A percentile compares a stretch with the other conserved stretches of the same genome.
Evolutionary conservation across 2,888 invertebrate species (phyloP).

Genomic region (Cosmia pyralina): DNA sequence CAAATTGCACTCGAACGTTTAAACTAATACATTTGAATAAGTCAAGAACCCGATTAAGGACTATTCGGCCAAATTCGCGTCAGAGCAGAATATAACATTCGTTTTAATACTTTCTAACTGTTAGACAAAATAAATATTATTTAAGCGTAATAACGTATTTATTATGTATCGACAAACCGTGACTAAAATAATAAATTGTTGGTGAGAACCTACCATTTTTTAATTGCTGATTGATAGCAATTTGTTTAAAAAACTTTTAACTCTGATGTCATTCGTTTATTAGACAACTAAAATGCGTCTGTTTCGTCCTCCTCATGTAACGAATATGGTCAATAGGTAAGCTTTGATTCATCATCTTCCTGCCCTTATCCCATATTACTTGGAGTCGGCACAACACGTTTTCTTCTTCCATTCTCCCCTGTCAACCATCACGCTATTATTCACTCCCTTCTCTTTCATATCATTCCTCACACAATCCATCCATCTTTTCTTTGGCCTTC

Average conservation of each 20-base stretch:
- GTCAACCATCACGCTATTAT: no score
- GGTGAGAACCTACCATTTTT: constrained; percentile 58
- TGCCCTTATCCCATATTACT: no score
- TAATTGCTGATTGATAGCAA: constrained; percentile 62
- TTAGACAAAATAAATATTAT: constrained; percentile 56
- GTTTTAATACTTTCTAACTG: constrained; percentile 61
- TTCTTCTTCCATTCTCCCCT: no score
- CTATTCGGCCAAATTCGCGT: constrained; percentile 44
- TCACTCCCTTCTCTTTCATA: no score
- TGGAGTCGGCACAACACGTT: no score
- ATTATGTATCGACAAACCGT: constrained; percentile 65
- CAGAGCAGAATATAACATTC: constrained; percentile 42
- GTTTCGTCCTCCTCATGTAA: neutral
- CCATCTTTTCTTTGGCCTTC: no score
- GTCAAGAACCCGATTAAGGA: constrained; percentile 64
- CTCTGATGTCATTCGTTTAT: constrained; percentile 48
- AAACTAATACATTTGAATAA: constrained; percentile 67
- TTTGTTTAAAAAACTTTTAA: constrained; percentile 43
- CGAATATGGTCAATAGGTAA: neutral
- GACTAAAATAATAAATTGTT: constrained; percentile 63
- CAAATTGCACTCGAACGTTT: constrained; percentile 70
- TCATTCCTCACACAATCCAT: no score
- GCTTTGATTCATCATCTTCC: no score
- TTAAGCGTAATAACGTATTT: constrained; percentile 63
- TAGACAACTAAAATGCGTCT: neutral